These are phyloP conservation scores for Thamnophis sirtalis DNA, from an alignment of 2,113 vertebrate genomes.

Conservation along the genomic window DNA sequence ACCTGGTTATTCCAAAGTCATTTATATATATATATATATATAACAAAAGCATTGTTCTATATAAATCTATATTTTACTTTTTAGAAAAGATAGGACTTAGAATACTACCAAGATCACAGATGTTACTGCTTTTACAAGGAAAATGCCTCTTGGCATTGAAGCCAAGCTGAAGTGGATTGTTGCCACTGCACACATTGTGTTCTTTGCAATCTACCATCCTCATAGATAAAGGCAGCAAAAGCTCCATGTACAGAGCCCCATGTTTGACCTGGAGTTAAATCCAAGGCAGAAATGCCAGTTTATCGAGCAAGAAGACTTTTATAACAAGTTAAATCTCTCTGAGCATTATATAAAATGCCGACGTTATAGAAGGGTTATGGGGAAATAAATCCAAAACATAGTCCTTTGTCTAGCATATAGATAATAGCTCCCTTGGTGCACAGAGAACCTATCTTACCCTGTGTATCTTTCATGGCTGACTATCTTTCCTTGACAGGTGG, in stretches of 20 bases:
- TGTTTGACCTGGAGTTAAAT: constrained; percentile 16
- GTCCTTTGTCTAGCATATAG: constrained; percentile 18
- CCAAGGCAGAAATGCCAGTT: not conserved
- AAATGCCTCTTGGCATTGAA: not conserved
- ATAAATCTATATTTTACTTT: constrained; percentile 12
- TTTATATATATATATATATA: not conserved
- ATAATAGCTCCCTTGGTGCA: constrained; percentile 13
- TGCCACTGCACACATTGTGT: not conserved
- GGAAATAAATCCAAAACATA: constrained; percentile 14
- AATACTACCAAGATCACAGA: not conserved
- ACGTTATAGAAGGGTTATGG: constrained; percentile 13
- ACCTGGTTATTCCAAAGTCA: not conserved
- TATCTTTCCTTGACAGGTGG: constrained; percentile 23
- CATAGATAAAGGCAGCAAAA: not conserved
- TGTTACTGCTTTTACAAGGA: not conserved
- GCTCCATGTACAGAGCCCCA: not conserved
- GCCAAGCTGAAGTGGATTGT: not conserved
- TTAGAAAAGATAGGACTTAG: not conserved
- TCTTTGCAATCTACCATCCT: not conserved
- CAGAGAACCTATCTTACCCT: constrained; percentile 1
- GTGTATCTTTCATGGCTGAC: constrained; percentile 10
- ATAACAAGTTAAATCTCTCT: constrained; percentile 17
- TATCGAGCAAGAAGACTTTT: constrained; percentile 14
- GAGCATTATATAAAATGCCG: constrained; percentile 4
- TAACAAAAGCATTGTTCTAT: not conserved